Base-by-base conservation (phyloP, 2,888 invertebrate species). In the Drosophila meridionalis region DNA sequence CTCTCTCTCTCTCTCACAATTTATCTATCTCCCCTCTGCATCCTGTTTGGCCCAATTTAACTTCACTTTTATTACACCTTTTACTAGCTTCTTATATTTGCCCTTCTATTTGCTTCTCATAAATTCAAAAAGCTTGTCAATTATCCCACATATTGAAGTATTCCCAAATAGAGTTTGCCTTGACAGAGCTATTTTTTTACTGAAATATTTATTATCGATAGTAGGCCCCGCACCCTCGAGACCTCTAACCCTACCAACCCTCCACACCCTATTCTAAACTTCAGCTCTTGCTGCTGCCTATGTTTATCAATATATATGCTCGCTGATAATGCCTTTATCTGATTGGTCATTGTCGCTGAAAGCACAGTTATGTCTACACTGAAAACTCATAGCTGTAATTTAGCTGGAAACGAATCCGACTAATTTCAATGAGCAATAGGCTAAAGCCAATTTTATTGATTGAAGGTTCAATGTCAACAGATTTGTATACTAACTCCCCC, bases 281-380 rank as follows among this genome's bases (percentile, higher is more conserved):
- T 28, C 3, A 12, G 36, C 30, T 34, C 12, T 26, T 42, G 42
- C 53, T 56, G 34, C 36, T 36, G 48, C 12, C 12, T 12, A 30
- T 40, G 38, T 26, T 45, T 45, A 45, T 45, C 45, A 26, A 42
- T 42, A n/a, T 42, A n/a, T 40, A 5, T 60, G 57, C 67, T 47
- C 8, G 8, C 4, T 38, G 73, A 73, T 79, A 79, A 58, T 32
- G 45, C n/a, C 63, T 38, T 66, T 80, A 76, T 69, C 73, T 26
- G 57, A 4, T 50, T 80, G 80, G 60, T 66, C 60, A 72, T 28
- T 66, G 26, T 30, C 43, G 48, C 45, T 9, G 57, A 36, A 26
- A 28, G 34, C 32, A 47, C 9, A 47, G 36, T 28, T 36, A 40
- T 36, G 20, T 50, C 20, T 36, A 34, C 34, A 52, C 32, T 36